Base-by-base conservation (phyloP, 30 jellyfish, hydroid and myxozoan species). In the Catostylus mosaicus region DNA sequence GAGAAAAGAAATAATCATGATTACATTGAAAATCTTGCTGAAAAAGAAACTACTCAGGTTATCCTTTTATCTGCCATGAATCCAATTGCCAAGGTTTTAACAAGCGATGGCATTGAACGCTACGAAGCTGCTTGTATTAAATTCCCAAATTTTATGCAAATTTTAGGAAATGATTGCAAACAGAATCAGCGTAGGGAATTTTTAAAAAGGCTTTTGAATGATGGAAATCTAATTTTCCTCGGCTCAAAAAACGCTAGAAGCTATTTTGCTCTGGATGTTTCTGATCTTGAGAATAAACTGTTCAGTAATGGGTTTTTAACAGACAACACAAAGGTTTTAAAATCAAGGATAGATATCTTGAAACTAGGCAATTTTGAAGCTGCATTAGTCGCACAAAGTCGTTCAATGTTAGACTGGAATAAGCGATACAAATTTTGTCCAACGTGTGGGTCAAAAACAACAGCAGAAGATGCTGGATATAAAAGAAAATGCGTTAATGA, bases 381-480 rank as follows among this genome's bases (percentile, higher is more conserved):
- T 19, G 78, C 91, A 20, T 26, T 84, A 10, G 91, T 72, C 30
- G 69, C 92, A 29, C 94, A 84, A 56, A 83, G 96, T 36, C 82
- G 84, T 30, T 90, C 96, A 38, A 32, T 90, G 71, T 77, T 90
- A 19, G 96, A 77, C 65, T 90, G 97, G 97, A 88, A 84, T 48
- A 73, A 87, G 24, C 57, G 91, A 12, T 70, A 90, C 56, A 57
- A 40, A 19, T 85, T 77, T 73, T 90, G 97, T 72, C 67, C 97
- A 4, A 75, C 92, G 7, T 90, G 97, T 38, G 97, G 96, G 19
- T 40, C 78, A 6, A 50, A 27, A 9, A 90, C 90, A 33, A 36
- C 1, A 0, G 37, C 78, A 12, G 85, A 54, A 22, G 97, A 90
- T 54, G 96, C 96, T 16, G 97, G 97, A 27, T 83, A 84, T 88